Evolutionary conservation across 1,140 invertebrate species (phyloP).

Genomic region (Aphaenogaster ashmeadi): DNA sequence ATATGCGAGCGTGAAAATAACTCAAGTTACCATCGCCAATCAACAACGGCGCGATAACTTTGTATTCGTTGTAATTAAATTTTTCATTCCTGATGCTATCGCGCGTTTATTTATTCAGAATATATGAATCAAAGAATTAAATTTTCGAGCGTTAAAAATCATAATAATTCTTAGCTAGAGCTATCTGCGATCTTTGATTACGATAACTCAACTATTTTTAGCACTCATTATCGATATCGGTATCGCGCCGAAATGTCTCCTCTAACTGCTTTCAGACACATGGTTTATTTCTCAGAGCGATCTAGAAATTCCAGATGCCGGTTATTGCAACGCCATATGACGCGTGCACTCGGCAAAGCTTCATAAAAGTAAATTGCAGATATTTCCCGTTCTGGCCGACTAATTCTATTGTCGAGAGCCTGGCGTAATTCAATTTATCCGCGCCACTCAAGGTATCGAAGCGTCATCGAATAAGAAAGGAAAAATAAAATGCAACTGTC

Average conservation of each 20-base stretch:
- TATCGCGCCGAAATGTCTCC: neutral
- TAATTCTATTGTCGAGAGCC: constrained; percentile 46
- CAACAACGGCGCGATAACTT: neutral
- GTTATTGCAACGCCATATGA: constrained; percentile 54
- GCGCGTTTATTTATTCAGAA: neutral
- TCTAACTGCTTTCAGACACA: neutral
- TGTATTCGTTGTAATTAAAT: constrained; percentile 2
- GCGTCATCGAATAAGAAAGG: constrained; percentile 43
- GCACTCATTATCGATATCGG: neutral
- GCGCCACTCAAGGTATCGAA: constrained; percentile 42
- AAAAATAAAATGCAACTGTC: constrained; percentile 29
- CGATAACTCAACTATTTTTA: neutral
- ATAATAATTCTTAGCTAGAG: neutral
- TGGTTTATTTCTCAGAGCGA: neutral
- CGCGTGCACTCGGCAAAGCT: constrained; percentile 6
- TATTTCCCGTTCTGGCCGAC: constrained; percentile 44
- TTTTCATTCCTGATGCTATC: neutral
- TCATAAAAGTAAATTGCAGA: constrained; percentile 56
- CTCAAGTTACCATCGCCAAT: constrained; percentile 6
- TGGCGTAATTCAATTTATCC: constrained; percentile 50
- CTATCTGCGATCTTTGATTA: neutral
- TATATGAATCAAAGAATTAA: neutral
- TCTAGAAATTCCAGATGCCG: constrained; percentile 22
- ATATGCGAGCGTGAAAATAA: constrained; percentile 11
- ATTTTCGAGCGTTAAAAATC: neutral